These are phyloP conservation scores for Plecturocebus donacophilus DNA, from an alignment of 2,113 vertebrate species.

Conservation along the genomic window DNA sequence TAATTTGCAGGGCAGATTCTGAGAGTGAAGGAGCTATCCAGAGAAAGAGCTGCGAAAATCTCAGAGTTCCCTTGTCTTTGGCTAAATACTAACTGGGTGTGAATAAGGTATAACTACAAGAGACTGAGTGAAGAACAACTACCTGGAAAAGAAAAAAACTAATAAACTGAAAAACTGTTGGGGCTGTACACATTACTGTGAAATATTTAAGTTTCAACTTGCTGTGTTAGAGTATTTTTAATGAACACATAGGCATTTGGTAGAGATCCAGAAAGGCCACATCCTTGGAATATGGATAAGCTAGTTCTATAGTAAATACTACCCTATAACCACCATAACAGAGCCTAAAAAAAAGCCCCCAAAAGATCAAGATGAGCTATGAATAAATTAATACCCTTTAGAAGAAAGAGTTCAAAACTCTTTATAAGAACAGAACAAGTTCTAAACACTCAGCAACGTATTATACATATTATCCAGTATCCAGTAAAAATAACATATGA, in stretches of 20 bases:
- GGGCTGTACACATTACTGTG: background rate
- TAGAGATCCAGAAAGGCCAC: background rate
- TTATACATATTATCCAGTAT: background rate
- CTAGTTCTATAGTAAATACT: background rate
- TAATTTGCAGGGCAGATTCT: background rate
- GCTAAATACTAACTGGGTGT: background rate
- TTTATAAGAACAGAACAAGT: background rate
- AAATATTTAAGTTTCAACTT: slow-evolving; percentile 8
- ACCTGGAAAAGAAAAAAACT: background rate
- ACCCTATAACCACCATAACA: background rate
- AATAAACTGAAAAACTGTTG: background rate
- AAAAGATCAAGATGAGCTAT: background rate
- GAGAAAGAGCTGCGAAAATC: background rate
- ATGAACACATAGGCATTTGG: background rate
- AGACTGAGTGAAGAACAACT: background rate
- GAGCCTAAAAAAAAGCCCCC: background rate
- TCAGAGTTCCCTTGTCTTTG: background rate
- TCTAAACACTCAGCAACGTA: background rate
- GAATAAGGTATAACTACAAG: background rate
- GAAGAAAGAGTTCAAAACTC: background rate
- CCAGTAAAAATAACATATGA: background rate
- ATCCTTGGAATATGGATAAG: background rate
- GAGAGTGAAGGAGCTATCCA: background rate
- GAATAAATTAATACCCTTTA: background rate
- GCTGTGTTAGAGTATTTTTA: background rate